Base-by-base conservation (phyloP, 2,113 vertebrate genomes). In the Cynopterus brachyotis region DNA sequence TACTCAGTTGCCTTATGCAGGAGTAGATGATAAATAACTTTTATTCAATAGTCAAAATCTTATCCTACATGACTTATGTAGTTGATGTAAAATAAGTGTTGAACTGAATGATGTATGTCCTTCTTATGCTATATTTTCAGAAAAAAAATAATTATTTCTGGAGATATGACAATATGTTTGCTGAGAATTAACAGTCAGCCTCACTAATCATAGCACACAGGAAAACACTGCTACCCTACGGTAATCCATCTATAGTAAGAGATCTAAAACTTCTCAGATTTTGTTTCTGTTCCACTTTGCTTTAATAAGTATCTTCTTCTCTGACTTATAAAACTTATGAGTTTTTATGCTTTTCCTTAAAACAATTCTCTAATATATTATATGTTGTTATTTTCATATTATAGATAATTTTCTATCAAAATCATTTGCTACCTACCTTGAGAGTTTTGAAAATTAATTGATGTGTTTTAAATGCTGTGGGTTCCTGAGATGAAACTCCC, bases 391-490 rank as follows among this genome's bases (percentile, higher is more conserved):
- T 83, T 83, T 69, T 62, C 53, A 87, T 82, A 17, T 78, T 89
- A 69, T 35, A 94, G 42, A 28, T 87, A 84, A 64, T 82, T 92
- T 90, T 28, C 35, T 95, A 76, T 66, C 45, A 76, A 66, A 89
- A 69, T 83, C 96, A 72, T 91, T 72, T 83, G 5, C 28, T 75
- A 59, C 40, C 50, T 90, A 67, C 32, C 30, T 59, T 70, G 37
- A 84, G 83, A 89, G 24, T 86, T 94, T 78, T 92, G 72, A 94
- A 40, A 86, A 64, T 69, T 91, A 91, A 89, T 85, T 83, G 60
- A 59, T 40, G 26, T 87, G 57, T 72, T 89, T 81, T 60, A 89
- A 81, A 19, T 93, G 11, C 24, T 72, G 57, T 79, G 42, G 72
- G 37, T 95, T 95, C 93, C n/a, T 86, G 37, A 97, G 40, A 89